Evolutionary conservation across 2,113 vertebrate species (phyloP).

Genomic region (Siniperca knerii): DNA sequence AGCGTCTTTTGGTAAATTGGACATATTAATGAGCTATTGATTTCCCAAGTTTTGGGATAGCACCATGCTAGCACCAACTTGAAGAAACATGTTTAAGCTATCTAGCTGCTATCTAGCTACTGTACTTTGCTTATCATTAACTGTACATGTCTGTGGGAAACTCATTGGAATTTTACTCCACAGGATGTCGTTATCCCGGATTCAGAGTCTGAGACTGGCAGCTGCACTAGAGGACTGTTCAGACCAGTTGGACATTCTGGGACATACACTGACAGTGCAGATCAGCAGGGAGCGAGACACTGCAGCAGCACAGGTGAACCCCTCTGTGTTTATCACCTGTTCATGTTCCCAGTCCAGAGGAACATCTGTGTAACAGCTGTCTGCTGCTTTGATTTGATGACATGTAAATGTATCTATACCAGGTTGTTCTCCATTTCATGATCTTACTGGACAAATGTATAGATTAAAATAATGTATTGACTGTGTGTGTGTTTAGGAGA

Average conservation of each 20-base stretch:
- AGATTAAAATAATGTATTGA: neutral
- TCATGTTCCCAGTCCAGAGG: neutral
- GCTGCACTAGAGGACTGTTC: conserved; percentile 65
- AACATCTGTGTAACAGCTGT: conserved; percentile 22
- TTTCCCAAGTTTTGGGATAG: neutral
- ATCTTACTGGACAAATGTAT: neutral
- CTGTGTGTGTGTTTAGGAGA: conserved; percentile 44
- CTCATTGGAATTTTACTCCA: neutral
- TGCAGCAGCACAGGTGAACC: conserved; percentile 39
- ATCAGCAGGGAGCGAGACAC: neutral
- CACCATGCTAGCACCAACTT: neutral
- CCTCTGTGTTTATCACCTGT: conserved; percentile 2
- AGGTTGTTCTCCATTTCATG: neutral
- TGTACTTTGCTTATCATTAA: neutral
- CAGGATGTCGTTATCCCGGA: conserved; percentile 59
- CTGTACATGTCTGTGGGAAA: neutral
- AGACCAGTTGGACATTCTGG: conserved; percentile 60
- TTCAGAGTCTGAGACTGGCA: conserved; percentile 54
- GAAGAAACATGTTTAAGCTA: neutral
- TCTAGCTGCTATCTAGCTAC: too few species aligned
- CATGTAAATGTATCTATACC: neutral
- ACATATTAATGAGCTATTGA: neutral
- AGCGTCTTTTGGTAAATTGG: neutral
- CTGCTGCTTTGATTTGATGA: conserved; percentile 13
- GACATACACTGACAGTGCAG: conserved; percentile 34